Evolutionary conservation across 2,888 invertebrate species (phyloP), one percentile per base, ranked within the genome.

Genomic region (Ormyrus labotus): DNA sequence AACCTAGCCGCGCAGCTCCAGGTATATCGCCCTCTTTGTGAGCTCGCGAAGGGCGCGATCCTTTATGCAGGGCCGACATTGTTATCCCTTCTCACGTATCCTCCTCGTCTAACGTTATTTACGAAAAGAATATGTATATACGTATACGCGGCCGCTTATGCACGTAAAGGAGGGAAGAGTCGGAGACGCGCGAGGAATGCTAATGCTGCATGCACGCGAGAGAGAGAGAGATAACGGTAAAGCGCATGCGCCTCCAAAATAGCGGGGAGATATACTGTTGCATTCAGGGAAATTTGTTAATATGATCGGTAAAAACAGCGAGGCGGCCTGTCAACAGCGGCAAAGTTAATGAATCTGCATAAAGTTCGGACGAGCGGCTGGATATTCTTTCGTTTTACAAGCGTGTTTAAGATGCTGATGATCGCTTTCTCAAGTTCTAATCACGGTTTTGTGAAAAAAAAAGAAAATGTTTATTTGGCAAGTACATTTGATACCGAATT

Each of bases 71-170:
- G 34, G 9, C 57, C 11, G 10, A 64, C 63, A 79, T 79, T 69
- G 73, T 79, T 51, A 69, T 79, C 63, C 73, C 57, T 74, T 74
- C 69, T 74, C 79, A 64, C 73, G 69, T 74, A 79, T 74, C 67
- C 7, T 67, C 34, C 78, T 72, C 67, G 75, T 67, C 72, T 72
- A 78, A 55, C 67, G 19, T 72, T 64, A 78, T 78, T 72, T 67
- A 61, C 63, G 34, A 67, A 47, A 71, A 51, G 50, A 8, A 63
- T 13, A 48, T 34, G 45, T 19, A 65, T 65, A 45, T 7, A 57
- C 9, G 34, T 45, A 48, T 47, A 47, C 45, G 11, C 13, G 11
- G 34, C 34, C 34, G 34, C 34, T 34, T 34, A 34, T 34, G 34
- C 34, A 34, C 34, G 34, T 34, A 6, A 63, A 19, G 61, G 34